Evolutionary conservation across 1,140 invertebrate species (phyloP).

Genomic region (Callitettix versicolor): DNA sequence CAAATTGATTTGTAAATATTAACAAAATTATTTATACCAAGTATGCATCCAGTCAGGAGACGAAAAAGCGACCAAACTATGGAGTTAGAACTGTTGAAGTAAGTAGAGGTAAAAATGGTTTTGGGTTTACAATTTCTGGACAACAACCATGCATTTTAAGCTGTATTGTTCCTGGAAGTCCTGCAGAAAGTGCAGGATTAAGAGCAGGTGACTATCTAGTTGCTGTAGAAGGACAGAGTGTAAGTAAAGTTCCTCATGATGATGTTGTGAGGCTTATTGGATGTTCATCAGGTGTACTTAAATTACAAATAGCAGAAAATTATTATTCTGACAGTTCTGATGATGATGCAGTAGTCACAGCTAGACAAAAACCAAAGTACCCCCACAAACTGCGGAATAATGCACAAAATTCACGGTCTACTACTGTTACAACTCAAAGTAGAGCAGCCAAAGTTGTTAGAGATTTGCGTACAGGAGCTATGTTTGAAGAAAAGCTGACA

Average conservation of each 20-base stretch:
- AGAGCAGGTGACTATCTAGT: constrained; percentile 84
- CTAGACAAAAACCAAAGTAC: constrained; percentile 49
- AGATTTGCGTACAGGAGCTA: constrained; percentile 42
- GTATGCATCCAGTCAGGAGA: constrained; percentile 57
- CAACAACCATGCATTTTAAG: constrained; percentile 83
- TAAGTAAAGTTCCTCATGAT: constrained; percentile 81
- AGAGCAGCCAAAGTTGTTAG: constrained; percentile 42
- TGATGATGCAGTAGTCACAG: constrained; percentile 48
- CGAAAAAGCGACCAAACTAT: constrained; percentile 70
- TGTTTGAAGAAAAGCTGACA: constrained; percentile 33
- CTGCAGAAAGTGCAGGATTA: constrained; percentile 73
- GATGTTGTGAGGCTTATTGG: constrained; percentile 86
- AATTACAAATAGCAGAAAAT: constrained; percentile 78
- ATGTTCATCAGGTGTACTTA: constrained; percentile 63
- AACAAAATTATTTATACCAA: not conserved
- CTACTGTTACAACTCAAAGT: constrained; percentile 30
- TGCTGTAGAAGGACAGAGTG: constrained; percentile 80
- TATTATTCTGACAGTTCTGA: constrained; percentile 79
- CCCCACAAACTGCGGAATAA: constrained; percentile 38
- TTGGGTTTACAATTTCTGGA: constrained; percentile 88
- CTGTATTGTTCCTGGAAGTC: constrained; percentile 74
- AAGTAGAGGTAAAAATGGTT: constrained; percentile 69
- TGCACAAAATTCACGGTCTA: constrained; percentile 26
- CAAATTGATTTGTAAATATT: too few species aligned
- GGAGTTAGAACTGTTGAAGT: constrained; percentile 79